Evolutionary conservation across 2,888 invertebrate species (phyloP), one percentile per base, ranked within the genome.

Genomic region (Plusia festucae): DNA sequence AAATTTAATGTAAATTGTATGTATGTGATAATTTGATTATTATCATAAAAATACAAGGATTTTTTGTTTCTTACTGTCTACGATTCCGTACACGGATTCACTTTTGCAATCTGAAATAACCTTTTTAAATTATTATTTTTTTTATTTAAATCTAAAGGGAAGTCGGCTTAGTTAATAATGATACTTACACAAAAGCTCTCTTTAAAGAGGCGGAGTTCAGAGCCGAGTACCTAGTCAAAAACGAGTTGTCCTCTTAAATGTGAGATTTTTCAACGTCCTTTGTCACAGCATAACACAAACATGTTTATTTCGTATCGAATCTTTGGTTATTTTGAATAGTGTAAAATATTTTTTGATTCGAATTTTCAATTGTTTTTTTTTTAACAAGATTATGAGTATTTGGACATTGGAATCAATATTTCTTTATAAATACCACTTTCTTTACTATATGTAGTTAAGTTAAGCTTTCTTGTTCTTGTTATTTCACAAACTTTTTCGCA

Each of bases 401-500:
- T 65, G 57, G 55, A 67, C 57, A 64, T 70, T 67, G 56, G 71
- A 70, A 62, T 69, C 57, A 2, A 11, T 20, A 51, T 20, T 15
- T 32, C 24, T 53, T 46, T 20, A 8, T 15, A 15, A 24, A 60
- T 30, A 53, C 27, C 46, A 16, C 64, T 13, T 54, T 65, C 5
- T 32, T 16, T 53, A 11, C 70, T 53, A 46, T 52, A 49, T 2
- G 27, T 70, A 67, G 22, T 7, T 49, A 30, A 8, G 40, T n/a
- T 40, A 13, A 15, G 40, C 44, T 53, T 32, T 44, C 15, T 53
- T 9, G 56, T 53, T 55, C 59, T 27, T 34, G 30, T n/a, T 69
- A 15, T 52, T 40, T 62, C 80, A 78, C 79, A 53, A 34, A 86
- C 91, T 92, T 91, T 94, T 94, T 94, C 94, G 94, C 94, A 94